phyloP scores from a whole-genome alignment of 2,113 vertebrate genomes.

The Gasterosteus aculeatus region DNA sequence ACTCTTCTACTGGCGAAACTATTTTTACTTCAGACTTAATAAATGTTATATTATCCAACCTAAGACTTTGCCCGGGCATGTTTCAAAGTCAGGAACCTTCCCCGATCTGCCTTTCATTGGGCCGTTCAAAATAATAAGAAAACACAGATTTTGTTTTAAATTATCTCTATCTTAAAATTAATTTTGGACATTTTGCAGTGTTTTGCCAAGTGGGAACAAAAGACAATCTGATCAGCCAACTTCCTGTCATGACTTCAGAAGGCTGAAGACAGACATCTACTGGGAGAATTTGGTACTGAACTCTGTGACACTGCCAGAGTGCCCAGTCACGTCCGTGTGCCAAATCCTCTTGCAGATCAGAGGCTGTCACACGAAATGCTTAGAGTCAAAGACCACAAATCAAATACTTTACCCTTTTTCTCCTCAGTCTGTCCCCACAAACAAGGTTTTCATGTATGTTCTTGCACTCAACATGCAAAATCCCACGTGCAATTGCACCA shows the following conservation, averaged over 20 bases:
- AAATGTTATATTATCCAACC: neutral
- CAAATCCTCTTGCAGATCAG: neutral
- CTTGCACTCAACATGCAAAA: slow-evolving; percentile 6
- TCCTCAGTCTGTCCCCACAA: neutral
- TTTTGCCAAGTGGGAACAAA: slow-evolving; percentile 18
- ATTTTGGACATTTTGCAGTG: slow-evolving; percentile 4
- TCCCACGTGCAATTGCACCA: neutral
- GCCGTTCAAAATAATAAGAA: neutral
- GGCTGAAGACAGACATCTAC: slow-evolving; percentile 75
- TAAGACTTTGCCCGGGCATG: slow-evolving; percentile 4
- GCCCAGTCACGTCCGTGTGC: neutral
- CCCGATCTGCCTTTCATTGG: neutral
- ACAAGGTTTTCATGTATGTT: neutral
- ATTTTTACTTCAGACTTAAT: slow-evolving; percentile 7
- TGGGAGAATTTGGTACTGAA: slow-evolving; percentile 66
- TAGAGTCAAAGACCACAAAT: neutral
- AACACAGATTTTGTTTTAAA: neutral
- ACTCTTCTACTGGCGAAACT: neutral
- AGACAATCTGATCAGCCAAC: slow-evolving; percentile 1
- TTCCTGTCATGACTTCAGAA: slow-evolving; percentile 30
- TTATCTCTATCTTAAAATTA: neutral
- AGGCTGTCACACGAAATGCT: neutral
- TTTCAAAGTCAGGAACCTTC: neutral
- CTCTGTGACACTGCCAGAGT: slow-evolving; percentile 4
- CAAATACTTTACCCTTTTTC: neutral